Evolutionary conservation across 1,140 invertebrate genomes (phyloP).

Genomic region (Euborellia annulipes): DNA sequence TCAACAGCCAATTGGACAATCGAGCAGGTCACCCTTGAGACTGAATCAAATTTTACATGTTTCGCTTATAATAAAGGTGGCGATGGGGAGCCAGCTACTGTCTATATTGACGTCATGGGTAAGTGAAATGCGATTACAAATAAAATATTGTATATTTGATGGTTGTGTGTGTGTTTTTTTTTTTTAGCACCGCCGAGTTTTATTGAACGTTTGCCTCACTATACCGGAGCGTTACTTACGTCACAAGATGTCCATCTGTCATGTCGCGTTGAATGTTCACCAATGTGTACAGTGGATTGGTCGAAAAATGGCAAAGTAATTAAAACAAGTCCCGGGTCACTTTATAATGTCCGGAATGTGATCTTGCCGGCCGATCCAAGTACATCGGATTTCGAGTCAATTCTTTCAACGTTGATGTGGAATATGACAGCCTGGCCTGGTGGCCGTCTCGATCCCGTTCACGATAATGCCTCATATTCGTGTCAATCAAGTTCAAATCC

Average conservation of each 20-base stretch:
- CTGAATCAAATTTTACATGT: conserved; percentile 74
- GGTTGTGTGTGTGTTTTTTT: conserved; percentile 17
- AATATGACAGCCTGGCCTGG: conserved; percentile 71
- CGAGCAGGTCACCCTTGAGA: conserved; percentile 61
- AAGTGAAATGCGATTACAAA: conserved; percentile 18
- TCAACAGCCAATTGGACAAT: conserved; percentile 58
- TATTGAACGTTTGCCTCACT: conserved; percentile 64
- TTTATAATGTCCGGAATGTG: no score
- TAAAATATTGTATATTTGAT: neutral
- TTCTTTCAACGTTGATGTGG: conserved; percentile 63
- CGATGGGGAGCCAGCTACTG: conserved; percentile 49
- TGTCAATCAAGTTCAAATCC: conserved; percentile 60
- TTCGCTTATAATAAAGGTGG: conserved; percentile 68
- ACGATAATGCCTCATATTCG: conserved; percentile 68
- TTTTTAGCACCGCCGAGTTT: conserved; percentile 64
- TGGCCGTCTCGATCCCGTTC: conserved; percentile 51
- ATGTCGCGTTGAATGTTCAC: conserved; percentile 77
- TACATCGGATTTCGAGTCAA: conserved; percentile 73
- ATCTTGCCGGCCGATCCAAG: conserved; percentile 47
- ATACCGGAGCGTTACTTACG: conserved; percentile 60
- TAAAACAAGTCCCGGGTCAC: no score
- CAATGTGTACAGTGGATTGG: conserved; percentile 70
- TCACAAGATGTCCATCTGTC: conserved; percentile 58
- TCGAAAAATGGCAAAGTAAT: conserved; percentile 43
- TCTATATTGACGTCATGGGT: conserved; percentile 64